phyloP scores from a whole-genome alignment of 2,888 invertebrate species.

The Erannis defoliaria region DNA sequence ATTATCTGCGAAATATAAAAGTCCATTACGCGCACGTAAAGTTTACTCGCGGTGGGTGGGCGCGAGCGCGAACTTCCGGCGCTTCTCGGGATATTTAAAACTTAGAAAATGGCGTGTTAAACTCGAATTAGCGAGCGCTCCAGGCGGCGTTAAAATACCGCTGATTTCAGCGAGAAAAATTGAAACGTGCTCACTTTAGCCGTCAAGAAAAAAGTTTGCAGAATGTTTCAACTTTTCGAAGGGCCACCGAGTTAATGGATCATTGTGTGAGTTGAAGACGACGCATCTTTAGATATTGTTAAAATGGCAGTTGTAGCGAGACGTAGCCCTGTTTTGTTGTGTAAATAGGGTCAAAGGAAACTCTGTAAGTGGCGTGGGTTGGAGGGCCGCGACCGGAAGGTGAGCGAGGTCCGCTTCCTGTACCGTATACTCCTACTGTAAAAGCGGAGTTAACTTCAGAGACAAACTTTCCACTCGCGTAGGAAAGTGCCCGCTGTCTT shows the following conservation, averaged over 20 bases:
- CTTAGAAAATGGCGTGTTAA: slow-evolving; percentile 38
- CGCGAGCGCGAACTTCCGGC: slow-evolving; percentile 47
- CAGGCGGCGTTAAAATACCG: slow-evolving; percentile 20
- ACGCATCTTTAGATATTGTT: slow-evolving; percentile 19
- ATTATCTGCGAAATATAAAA: slow-evolving; percentile 52
- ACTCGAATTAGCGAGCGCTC: slow-evolving; percentile 30
- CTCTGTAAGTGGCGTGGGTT: slow-evolving; percentile 28
- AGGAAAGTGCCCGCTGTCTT: slow-evolving; percentile 10
- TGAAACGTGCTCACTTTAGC: slow-evolving; percentile 8
- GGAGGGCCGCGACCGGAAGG: slow-evolving; percentile 15
- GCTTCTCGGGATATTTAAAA: slow-evolving; percentile 49
- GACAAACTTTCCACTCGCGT: slow-evolving; percentile 27
- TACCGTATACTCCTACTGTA: slow-evolving; percentile 5
- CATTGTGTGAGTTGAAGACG: slow-evolving; percentile 15
- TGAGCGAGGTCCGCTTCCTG: slow-evolving; percentile 13
- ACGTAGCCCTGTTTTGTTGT: slow-evolving; percentile 24
- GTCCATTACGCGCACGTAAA: slow-evolving; percentile 46
- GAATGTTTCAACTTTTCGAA: slow-evolving; percentile 8
- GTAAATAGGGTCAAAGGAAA: slow-evolving; percentile 35
- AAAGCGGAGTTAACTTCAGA: slow-evolving; percentile 25
- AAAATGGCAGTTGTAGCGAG: slow-evolving; percentile 16
- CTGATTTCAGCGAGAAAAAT: slow-evolving; percentile 19
- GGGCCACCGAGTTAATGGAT: slow-evolving; percentile 7
- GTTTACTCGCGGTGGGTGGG: slow-evolving; percentile 50
- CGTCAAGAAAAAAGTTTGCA: slow-evolving; percentile 15